Conservation (phyloP, 2,113 vertebrate genomes). For the Vicugna pacos region DNA sequence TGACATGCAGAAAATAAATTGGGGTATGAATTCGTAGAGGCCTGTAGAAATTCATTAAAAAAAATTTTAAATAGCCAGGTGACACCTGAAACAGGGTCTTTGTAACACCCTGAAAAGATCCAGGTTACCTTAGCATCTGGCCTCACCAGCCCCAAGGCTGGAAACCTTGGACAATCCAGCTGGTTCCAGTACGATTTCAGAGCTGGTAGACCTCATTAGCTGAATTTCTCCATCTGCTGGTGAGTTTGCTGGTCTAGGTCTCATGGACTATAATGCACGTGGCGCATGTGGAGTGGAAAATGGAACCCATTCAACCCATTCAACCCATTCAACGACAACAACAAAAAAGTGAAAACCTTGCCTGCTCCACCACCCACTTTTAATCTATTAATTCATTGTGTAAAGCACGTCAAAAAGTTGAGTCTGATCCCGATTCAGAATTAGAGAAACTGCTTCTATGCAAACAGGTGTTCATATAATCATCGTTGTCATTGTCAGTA, state of each 20-base stretch:
- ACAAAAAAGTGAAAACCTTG: background rate
- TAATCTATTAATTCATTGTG: background rate
- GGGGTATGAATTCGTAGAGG: constrained; percentile 41
- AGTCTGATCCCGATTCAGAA: background rate
- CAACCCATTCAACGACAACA: background rate
- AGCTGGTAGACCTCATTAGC: constrained; percentile 76
- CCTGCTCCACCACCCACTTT: background rate
- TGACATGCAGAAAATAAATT: constrained; percentile 69
- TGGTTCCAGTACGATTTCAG: constrained; percentile 73
- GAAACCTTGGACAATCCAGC: constrained; percentile 74
- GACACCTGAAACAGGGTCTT: constrained; percentile 78
- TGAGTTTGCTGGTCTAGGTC: background rate
- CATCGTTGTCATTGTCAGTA: accelerated
- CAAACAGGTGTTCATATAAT: background rate
- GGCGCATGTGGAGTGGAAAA: background rate
- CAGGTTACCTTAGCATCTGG: constrained; percentile 65
- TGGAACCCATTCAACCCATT: background rate
- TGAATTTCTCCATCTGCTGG: constrained; percentile 20
- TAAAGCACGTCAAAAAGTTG: background rate
- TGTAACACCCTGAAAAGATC: constrained; percentile 62
- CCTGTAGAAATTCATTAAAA: constrained; percentile 78
- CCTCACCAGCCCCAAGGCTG: constrained; percentile 71
- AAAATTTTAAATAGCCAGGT: constrained; percentile 78
- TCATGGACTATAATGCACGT: background rate
- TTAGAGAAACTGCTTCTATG: background rate